Percentiles rank a stretch among this genome's conserved stretches.
Conservation (phyloP, 2,888 invertebrate species). For the Gastrophysa polygoni region DNA sequence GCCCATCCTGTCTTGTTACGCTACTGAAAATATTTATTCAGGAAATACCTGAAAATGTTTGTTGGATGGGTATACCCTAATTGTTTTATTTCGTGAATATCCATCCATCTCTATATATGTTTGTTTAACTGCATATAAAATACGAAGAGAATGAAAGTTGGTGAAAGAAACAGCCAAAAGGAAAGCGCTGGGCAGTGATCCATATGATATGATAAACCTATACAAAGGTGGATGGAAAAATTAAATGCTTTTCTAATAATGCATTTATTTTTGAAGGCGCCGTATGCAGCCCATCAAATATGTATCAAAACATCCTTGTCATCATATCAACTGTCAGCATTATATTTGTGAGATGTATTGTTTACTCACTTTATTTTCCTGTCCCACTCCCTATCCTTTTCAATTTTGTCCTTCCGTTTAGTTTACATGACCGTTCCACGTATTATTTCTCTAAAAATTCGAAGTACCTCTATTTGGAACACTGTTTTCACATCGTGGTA, state of each 20-base stretch:
- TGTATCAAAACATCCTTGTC: constrained; percentile 44
- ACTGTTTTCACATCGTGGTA: constrained; percentile 26
- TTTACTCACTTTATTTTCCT: constrained; percentile 47
- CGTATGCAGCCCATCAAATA: constrained; percentile 34
- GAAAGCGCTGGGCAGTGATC: too few relatives aligned
- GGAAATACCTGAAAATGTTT: too few relatives aligned
- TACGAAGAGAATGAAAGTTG: too few relatives aligned
- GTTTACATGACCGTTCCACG: constrained; percentile 40
- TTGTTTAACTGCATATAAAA: too few relatives aligned
- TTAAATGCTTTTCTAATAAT: constrained; percentile 1
- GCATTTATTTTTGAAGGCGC: constrained; percentile 14
- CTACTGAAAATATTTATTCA: too few relatives aligned
- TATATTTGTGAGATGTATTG: constrained; percentile 39
- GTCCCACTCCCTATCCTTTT: constrained; percentile 39
- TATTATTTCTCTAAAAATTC: constrained; percentile 17
- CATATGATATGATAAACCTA: too few relatives aligned
- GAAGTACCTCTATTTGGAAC: constrained; percentile 9
- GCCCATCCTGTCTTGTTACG: too few relatives aligned
- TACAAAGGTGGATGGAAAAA: background rate
- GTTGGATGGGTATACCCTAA: too few relatives aligned
- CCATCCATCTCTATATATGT: too few relatives aligned
- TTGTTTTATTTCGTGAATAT: too few relatives aligned
- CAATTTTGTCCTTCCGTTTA: constrained; percentile 57
- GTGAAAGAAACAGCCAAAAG: too few relatives aligned
- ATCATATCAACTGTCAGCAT: constrained; percentile 46